Evolutionary conservation across 2,888 invertebrate genomes (phyloP).

Genomic region (Leucoma salicis): DNA sequence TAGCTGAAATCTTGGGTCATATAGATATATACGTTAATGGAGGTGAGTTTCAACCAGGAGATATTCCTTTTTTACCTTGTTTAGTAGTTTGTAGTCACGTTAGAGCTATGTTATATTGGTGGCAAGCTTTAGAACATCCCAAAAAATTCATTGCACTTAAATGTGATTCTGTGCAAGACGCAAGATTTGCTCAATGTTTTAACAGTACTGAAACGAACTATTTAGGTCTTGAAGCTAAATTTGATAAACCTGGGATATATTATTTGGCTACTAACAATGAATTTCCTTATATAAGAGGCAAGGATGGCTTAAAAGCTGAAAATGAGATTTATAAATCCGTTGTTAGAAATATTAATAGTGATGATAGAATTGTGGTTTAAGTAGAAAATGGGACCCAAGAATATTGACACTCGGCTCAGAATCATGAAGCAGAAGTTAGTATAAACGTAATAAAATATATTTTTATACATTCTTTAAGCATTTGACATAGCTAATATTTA

Average conservation of each 20-base stretch:
- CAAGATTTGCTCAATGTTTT: constrained; percentile 61
- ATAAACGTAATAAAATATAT: too few relatives aligned
- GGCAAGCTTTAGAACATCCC: constrained; percentile 68
- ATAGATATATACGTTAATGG: constrained; percentile 71
- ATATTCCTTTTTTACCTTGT: constrained; percentile 63
- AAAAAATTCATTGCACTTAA: constrained; percentile 62
- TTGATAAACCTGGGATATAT: constrained; percentile 57
- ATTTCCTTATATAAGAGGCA: constrained; percentile 65
- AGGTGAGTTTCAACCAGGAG: constrained; percentile 68
- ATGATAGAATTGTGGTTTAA: constrained; percentile 48
- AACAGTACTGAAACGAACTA: constrained; percentile 57
- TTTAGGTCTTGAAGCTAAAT: constrained; percentile 57
- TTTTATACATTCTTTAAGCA: too few relatives aligned
- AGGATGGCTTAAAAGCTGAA: constrained; percentile 57
- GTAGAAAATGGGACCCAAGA: background rate
- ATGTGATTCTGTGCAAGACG: constrained; percentile 64
- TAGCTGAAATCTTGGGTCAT: constrained; percentile 64
- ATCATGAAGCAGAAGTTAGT: too few relatives aligned
- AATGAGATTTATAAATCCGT: constrained; percentile 62
- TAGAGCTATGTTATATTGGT: constrained; percentile 60
- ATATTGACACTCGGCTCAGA: too few relatives aligned
- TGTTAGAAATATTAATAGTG: constrained; percentile 51
- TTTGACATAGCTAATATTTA: too few relatives aligned
- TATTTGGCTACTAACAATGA: constrained; percentile 63
- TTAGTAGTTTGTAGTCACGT: constrained; percentile 64